phyloP scores from a whole-genome alignment of 2,113 vertebrate species.

The Empidonax alnorum region DNA sequence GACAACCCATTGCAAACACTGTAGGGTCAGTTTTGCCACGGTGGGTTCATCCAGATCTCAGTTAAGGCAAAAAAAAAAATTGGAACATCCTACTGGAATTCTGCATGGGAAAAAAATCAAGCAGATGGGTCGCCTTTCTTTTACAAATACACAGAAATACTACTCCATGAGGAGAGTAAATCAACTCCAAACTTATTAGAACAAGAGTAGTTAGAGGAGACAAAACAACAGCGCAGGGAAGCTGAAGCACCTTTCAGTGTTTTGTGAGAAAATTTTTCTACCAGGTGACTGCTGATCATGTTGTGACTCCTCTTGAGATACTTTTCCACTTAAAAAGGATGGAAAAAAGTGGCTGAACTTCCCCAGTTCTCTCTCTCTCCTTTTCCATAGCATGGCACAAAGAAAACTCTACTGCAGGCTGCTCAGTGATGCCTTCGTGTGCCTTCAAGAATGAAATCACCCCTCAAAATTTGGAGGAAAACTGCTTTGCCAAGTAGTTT shows the following conservation, averaged over 20 bases:
- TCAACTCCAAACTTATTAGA: background rate
- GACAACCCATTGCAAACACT: background rate
- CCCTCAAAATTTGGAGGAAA: background rate
- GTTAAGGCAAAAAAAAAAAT: background rate
- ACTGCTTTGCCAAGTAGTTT: background rate
- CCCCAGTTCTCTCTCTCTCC: background rate
- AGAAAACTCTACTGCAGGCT: background rate
- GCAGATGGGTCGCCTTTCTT: background rate
- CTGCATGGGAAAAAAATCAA: background rate
- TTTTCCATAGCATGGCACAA: background rate
- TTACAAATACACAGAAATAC: background rate
- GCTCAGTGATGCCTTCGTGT: background rate
- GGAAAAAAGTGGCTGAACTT: background rate
- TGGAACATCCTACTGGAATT: background rate
- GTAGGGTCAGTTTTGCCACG: background rate
- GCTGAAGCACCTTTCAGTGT: background rate
- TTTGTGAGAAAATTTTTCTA: background rate
- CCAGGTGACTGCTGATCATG: background rate
- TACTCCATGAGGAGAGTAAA: background rate
- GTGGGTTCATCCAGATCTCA: background rate
- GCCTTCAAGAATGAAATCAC: background rate
- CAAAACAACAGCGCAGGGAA: background rate
- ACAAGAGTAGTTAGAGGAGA: background rate
- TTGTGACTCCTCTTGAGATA: background rate
- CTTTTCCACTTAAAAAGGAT: background rate